phyloP scores from a whole-genome alignment of 2,797 vertebrate species.

The Pseudomugil tenellus region DNA sequence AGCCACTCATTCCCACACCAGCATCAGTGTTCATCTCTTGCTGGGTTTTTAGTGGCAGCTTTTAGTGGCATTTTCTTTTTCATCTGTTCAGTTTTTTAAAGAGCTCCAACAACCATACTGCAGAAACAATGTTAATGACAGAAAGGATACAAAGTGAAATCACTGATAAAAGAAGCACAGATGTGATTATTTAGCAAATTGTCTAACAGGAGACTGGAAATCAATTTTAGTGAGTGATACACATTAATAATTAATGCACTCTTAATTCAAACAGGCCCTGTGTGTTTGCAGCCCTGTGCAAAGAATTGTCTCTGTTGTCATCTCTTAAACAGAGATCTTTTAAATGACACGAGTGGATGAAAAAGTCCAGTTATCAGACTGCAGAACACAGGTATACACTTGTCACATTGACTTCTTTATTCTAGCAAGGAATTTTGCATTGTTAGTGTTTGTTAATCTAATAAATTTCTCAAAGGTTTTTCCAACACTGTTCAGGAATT shows the following conservation, averaged over 20 bases:
- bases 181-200: slow-evolving; percentile 39
- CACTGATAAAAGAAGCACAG: slow-evolving; percentile 24
- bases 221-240: slow-evolving; percentile 36
- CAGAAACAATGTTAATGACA: slow-evolving; percentile 22
- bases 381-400: not conserved
- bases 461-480: not conserved
- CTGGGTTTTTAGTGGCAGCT: slow-evolving; percentile 10
- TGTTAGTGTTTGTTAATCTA: not conserved
- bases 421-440: not conserved
- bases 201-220: slow-evolving; percentile 49
- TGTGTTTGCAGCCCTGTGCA: slow-evolving; percentile 25
- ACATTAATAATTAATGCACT: slow-evolving; percentile 57
- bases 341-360: slow-evolving; percentile 52
- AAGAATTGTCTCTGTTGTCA: slow-evolving; percentile 66
- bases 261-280: slow-evolving; percentile 37
- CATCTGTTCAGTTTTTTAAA: slow-evolving; percentile 12
- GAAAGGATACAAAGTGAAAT: slow-evolving; percentile 16
- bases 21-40: slow-evolving; percentile 6
- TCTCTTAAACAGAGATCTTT: slow-evolving; percentile 45
- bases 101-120: not conserved
- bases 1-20: slow-evolving; percentile 33
- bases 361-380: slow-evolving; percentile 11
- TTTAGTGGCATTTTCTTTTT: slow-evolving; percentile 10
- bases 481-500: not conserved
- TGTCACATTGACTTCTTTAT: not conserved